Conservation (phyloP, 2,113 vertebrate species). For the Tupaia chinensis region DNA sequence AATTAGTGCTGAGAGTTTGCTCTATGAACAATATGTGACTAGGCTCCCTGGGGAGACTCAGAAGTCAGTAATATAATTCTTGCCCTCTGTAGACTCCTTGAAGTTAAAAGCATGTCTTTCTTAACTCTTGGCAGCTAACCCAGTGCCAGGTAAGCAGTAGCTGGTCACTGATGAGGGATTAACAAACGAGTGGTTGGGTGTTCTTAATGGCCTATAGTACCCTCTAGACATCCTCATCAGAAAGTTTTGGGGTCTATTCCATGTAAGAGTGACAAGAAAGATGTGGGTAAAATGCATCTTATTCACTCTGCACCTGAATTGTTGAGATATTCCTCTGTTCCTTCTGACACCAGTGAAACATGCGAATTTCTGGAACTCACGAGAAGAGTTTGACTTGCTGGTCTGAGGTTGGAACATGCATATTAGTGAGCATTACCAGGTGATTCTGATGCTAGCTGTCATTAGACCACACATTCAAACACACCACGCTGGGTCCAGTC, state of each 20-base stretch:
- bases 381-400: neutral
- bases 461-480: neutral
- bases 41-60: neutral
- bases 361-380: no score
- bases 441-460: neutral
- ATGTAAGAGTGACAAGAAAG: neutral
- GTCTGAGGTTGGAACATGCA: neutral
- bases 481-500: neutral
- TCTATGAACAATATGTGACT: neutral
- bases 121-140: neutral
- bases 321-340: neutral
- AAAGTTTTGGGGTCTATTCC: neutral
- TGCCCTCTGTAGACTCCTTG: neutral
- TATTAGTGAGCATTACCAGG: neutral
- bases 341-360: neutral
- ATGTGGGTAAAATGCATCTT: neutral
- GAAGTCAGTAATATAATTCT: neutral
- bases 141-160: neutral
- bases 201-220: neutral
- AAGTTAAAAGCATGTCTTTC: neutral
- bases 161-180: no score
- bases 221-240: neutral
- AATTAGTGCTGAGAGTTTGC: neutral
- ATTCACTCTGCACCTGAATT: neutral
- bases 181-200: neutral